A percentile compares a stretch with the other conserved stretches of the same genome.
These are phyloP conservation scores for Nyctibius bracteatus DNA, from an alignment of 2,113 vertebrate genomes.

Conservation along the genomic window DNA sequence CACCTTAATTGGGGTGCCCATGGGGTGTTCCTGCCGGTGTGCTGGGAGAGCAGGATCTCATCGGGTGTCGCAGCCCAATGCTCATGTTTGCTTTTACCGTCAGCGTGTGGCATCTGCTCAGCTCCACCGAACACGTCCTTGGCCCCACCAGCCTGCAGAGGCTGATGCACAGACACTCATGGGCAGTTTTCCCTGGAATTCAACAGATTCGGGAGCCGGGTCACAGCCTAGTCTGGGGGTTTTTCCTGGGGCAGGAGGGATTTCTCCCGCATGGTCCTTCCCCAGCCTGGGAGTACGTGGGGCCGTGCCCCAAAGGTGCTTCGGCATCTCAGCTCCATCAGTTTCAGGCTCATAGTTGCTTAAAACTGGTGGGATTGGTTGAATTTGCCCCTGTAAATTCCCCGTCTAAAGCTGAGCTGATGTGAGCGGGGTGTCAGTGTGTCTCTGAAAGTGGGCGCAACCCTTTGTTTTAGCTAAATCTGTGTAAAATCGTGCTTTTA, in stretches of 20 bases:
- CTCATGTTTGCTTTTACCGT: rapidly evolving
- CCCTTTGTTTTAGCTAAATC: background rate
- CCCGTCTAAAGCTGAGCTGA: background rate
- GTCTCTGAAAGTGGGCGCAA: background rate
- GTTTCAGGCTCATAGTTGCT: rapidly evolving
- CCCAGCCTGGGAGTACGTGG: background rate
- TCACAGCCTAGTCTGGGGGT: rapidly evolving
- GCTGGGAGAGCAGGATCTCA: background rate
- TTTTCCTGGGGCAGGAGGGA: rapidly evolving
- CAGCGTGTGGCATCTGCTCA: rapidly evolving
- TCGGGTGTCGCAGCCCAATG: rapidly evolving
- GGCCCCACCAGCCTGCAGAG: background rate
- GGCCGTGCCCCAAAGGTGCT: background rate
- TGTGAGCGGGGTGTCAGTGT: background rate
- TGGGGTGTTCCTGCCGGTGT: too few species aligned
- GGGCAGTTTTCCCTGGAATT: background rate
- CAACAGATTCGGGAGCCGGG: background rate
- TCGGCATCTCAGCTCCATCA: rapidly evolving
- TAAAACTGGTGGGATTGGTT: background rate
- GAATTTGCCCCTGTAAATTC: background rate
- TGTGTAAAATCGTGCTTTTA: background rate
- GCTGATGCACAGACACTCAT: rapidly evolving
- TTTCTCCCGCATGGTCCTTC: rapidly evolving
- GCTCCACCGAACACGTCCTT: rapidly evolving
- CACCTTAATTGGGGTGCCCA: too few species aligned